Percentiles rank a stretch among this genome's conserved stretches.
phyloP scores from a whole-genome alignment of 1,140 invertebrate genomes.

The Sitodiplosis mosellana region DNA sequence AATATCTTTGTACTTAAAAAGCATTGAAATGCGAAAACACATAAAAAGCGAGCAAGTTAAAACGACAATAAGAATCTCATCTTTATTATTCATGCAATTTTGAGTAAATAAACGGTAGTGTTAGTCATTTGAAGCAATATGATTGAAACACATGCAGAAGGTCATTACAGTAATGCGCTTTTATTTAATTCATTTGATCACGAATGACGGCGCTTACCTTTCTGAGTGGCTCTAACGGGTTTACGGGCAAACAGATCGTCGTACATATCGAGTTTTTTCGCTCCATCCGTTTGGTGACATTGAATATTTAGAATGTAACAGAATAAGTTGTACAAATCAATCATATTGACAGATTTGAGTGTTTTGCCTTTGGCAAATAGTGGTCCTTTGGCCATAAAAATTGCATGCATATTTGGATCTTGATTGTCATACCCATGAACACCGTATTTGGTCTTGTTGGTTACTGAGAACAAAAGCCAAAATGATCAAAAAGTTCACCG shows the following conservation, averaged over 20 bases:
- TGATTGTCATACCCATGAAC: constrained; percentile 1
- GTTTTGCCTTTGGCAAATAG: background rate
- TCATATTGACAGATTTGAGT: too few species aligned
- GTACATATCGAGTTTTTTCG: constrained; percentile 10
- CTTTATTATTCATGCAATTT: too few species aligned
- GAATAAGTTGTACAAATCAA: constrained; percentile 1
- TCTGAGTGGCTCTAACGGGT: background rate
- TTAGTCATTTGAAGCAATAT: too few species aligned
- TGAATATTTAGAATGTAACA: background rate
- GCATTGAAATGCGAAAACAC: too few species aligned
- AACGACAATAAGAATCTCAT: too few species aligned
- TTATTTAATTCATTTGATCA: background rate
- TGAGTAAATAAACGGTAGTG: too few species aligned
- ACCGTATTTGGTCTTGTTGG: background rate
- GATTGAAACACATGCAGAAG: background rate
- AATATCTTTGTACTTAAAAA: too few species aligned
- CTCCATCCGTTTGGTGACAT: background rate
- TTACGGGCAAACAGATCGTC: background rate
- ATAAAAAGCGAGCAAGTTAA: too few species aligned
- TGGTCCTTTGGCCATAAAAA: background rate
- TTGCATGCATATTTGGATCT: background rate
- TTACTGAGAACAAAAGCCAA: background rate
- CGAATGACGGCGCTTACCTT: background rate
- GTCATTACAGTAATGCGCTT: background rate
- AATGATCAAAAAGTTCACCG: too few species aligned